A percentile compares a stretch with the other conserved stretches of the same genome.
phyloP scores from a whole-genome alignment of 2,888 invertebrate species.

The Hypolimnas misippus region DNA sequence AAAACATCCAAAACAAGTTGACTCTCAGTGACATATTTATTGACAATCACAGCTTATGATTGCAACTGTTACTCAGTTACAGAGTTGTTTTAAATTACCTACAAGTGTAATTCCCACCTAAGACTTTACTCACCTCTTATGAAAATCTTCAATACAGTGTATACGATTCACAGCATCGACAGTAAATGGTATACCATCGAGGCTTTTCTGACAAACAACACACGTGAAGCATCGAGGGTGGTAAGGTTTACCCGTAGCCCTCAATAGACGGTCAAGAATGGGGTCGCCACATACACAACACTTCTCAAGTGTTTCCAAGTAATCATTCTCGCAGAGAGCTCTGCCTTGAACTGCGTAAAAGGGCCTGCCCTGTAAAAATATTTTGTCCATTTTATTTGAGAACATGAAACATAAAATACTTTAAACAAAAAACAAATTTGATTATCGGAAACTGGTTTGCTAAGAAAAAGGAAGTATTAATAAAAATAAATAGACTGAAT shows the following conservation, averaged over 20 bases:
- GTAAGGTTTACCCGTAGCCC: conserved; percentile 98
- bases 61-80: no score
- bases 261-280: conserved; percentile 95
- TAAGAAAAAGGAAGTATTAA: no score
- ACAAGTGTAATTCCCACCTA: no score
- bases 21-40: no score
- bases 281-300: conserved; percentile 98
- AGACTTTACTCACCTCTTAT: conserved; percentile 91
- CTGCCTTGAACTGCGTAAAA: conserved; percentile 98
- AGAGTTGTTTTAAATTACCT: no score
- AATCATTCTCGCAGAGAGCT: conserved; percentile 98
- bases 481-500: no score
- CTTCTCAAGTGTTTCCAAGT: conserved; percentile 97
- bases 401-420: no score
- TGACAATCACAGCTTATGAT: no score
- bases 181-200: conserved; percentile 99
- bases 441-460: no score
- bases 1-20: no score
- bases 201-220: conserved; percentile 96
- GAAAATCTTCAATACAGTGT: conserved; percentile 99
- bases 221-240: conserved; percentile 99
- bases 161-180: conserved; percentile 99
- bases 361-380: conserved; percentile 89
- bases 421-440: no score
- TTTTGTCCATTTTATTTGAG: neutral